Evolutionary conservation across 2,888 invertebrate species (phyloP), one percentile per base, ranked within the genome.

Genomic region (Incurvaria masculella): DNA sequence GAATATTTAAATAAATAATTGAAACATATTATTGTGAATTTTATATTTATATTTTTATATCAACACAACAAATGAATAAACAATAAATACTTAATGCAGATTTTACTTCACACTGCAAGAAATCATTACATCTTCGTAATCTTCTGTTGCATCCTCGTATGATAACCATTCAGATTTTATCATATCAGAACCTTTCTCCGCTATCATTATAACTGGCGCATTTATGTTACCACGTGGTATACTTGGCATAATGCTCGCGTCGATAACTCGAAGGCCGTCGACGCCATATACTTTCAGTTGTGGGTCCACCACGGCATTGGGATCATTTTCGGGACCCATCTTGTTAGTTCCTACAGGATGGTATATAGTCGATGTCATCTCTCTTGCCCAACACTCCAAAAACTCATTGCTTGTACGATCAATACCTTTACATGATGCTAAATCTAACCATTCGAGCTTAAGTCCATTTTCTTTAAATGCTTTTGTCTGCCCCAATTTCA

Each of bases 301-400:
- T n/a, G 78, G 63, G 56, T 84, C 79, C 1, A 86, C 83, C 0
- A 85, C 84, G 0, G 84, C 66, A 8, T 57, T 59, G 0, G 63
- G 55, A 55, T 79, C 79, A 8, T 49, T 56, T 2, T 58, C 57
- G 0, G 81, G 75, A 4, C 85, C 86, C 86, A 86, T 86, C 63
- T 78, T 84, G 0, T 73, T 73, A 1, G 84, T 82, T 44, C 89
- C 82, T 2, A 81, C 81, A 1, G 89, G 89, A 66, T 91, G 90
- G 57, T 88, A 90, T 38, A 89, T 81, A 1, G 72, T 67, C 51
- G 68, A 63, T 2, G 71, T 69, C 26, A 68, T 42, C 51, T 66
- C 51, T 63, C 72, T 51, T 2, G 62, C 51, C 33, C 61, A 53
- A 46, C 71, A 71, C 47, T 66, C 61, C 14, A 69, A 51, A 52